These are phyloP conservation scores for Epinephelus cyanopodus DNA, from an alignment of 2,113 vertebrate genomes.

Conservation along the genomic window DNA sequence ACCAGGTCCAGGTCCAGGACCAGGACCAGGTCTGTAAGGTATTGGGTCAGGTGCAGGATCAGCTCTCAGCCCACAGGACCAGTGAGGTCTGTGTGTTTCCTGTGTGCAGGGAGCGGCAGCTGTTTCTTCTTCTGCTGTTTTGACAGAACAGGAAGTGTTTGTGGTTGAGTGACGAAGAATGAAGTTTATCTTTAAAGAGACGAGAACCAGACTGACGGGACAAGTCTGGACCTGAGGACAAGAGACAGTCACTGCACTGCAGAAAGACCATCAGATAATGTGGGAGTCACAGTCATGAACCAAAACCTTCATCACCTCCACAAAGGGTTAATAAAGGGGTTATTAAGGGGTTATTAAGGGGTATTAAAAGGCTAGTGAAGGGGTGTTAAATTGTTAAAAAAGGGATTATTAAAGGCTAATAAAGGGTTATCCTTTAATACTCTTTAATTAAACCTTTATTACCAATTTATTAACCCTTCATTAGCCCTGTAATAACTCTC, in stretches of 20 bases:
- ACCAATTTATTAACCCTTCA: too few relatives aligned
- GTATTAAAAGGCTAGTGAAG: neutral
- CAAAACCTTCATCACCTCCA: too few relatives aligned
- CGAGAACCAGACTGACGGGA: conserved; percentile 54
- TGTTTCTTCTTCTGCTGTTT: conserved; percentile 58
- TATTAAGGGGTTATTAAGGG: too few relatives aligned
- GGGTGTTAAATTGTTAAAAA: too few relatives aligned
- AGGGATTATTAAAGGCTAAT: too few relatives aligned
- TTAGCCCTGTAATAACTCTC: too few relatives aligned
- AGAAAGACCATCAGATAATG: too few relatives aligned
- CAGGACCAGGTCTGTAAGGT: neutral
- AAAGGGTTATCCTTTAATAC: too few relatives aligned
- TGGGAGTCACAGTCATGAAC: too few relatives aligned
- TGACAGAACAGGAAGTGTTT: conserved; percentile 75
- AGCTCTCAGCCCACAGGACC: neutral
- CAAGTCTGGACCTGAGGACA: conserved; percentile 37
- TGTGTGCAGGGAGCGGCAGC: conserved; percentile 20
- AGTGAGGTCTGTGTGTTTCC: neutral
- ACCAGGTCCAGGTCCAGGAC: neutral
- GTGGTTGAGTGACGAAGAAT: conserved; percentile 74
- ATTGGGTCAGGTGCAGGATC: neutral
- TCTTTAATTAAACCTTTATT: too few relatives aligned
- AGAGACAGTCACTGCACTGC: too few relatives aligned
- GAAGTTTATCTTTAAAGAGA: conserved; percentile 75
- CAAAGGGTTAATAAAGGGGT: too few relatives aligned